These are phyloP conservation scores for Calliopsis andreniformis DNA, from an alignment of 1,140 invertebrate species.

Conservation along the genomic window DNA sequence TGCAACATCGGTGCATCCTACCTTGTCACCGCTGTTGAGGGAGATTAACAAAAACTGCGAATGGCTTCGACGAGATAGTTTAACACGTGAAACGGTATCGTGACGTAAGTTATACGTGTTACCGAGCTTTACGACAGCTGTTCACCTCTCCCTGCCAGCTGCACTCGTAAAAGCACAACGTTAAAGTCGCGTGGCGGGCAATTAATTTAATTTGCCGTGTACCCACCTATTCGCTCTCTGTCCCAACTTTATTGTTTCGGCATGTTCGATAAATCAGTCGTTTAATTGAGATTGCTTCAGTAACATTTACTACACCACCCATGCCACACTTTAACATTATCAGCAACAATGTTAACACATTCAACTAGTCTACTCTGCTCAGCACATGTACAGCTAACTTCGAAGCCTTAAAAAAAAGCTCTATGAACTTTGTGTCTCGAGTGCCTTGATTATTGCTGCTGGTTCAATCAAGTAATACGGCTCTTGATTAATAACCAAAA, in stretches of 20 bases:
- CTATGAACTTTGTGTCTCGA: no score
- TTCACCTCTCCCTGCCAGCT: background rate
- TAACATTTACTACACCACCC: background rate
- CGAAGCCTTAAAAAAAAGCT: no score
- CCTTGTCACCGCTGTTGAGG: background rate
- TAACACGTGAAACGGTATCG: constrained; percentile 6
- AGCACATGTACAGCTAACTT: no score
- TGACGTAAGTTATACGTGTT: constrained; percentile 13
- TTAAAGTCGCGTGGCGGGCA: background rate
- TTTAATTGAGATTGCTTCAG: background rate
- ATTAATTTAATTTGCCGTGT: constrained; percentile 17
- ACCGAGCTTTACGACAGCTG: constrained; percentile 11
- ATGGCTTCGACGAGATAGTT: constrained; percentile 1
- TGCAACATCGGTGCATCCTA: background rate
- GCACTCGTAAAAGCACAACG: constrained; percentile 10
- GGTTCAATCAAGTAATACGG: no score
- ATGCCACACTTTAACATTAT: background rate
- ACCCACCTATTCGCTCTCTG: background rate
- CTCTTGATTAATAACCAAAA: no score
- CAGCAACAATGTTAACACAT: background rate
- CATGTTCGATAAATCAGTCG: background rate
- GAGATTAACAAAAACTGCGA: constrained; percentile 9
- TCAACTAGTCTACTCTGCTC: no score
- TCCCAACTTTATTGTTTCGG: background rate
- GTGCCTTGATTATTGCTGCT: no score